These are phyloP conservation scores for Acestrorhynchus altus DNA, from an alignment of 2,797 vertebrate genomes.

Conservation along the genomic window DNA sequence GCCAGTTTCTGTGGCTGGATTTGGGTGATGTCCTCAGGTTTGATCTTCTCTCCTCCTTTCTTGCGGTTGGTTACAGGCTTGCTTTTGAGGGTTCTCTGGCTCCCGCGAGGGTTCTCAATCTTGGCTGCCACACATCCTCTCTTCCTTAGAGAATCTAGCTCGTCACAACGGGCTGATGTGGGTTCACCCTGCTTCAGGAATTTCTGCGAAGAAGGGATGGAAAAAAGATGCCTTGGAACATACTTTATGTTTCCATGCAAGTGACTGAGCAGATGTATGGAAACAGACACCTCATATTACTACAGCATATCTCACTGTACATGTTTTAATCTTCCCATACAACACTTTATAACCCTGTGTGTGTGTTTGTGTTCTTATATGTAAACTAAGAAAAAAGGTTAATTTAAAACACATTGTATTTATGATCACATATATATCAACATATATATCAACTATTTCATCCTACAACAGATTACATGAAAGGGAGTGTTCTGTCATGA, in stretches of 20 bases:
- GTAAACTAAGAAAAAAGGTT: neutral
- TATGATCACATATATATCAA: neutral
- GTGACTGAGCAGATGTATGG: neutral
- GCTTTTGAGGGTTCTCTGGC: slow-evolving; percentile 71
- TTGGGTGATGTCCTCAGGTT: slow-evolving; percentile 92
- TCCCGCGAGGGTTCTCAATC: slow-evolving; percentile 90
- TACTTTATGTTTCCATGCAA: neutral
- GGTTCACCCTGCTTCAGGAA: slow-evolving; percentile 91
- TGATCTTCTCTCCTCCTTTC: slow-evolving; percentile 82
- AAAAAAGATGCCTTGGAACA: neutral
- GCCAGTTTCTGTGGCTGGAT: slow-evolving; percentile 93
- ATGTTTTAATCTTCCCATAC: no score
- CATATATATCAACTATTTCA: neutral
- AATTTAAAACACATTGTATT: neutral
- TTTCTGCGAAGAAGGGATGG: slow-evolving; percentile 66
- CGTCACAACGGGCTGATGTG: slow-evolving; percentile 94
- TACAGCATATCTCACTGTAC: no score
- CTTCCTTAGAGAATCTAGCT: slow-evolving; percentile 86
- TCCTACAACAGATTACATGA: no score
- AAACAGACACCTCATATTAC: neutral
- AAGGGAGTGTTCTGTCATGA: no score
- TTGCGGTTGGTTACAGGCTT: slow-evolving; percentile 87
- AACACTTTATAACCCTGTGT: no score
- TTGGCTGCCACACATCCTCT: slow-evolving; percentile 77
- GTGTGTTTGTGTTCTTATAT: no score